phyloP scores from a whole-genome alignment of 2,113 vertebrate species.

The Ptilonorhynchus violaceus region DNA sequence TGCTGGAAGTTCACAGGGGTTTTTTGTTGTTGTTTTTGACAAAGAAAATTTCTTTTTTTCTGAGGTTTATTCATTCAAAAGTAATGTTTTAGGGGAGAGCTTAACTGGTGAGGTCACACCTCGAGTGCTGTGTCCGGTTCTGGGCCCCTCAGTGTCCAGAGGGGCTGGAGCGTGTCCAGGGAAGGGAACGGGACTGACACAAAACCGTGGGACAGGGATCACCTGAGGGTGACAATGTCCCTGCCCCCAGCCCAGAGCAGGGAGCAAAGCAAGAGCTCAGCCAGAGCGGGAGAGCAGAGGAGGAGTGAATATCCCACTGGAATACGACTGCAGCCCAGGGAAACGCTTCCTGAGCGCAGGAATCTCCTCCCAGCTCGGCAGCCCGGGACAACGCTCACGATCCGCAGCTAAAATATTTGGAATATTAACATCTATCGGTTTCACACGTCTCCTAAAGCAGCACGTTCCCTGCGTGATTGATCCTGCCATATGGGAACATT shows the following conservation, averaged over 20 bases:
- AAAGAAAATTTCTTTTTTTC: neutral
- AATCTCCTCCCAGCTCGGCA: neutral
- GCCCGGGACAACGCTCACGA: neutral
- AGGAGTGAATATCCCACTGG: neutral
- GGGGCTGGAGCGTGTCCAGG: neutral
- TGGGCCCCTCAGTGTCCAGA: neutral
- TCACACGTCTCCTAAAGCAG: neutral
- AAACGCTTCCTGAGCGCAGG: neutral
- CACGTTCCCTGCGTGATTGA: slow-evolving; percentile 26
- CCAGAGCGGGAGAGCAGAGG: neutral
- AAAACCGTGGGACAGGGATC: rapidly evolving
- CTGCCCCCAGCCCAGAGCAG: neutral
- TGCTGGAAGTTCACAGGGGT: neutral
- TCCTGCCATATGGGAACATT: slow-evolving; percentile 51
- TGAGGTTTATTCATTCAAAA: neutral
- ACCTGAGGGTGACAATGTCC: neutral
- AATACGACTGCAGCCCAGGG: neutral
- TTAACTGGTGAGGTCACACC: neutral
- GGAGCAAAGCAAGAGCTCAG: neutral
- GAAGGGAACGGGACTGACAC: too few species aligned
- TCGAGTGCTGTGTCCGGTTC: neutral
- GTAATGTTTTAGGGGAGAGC: neutral
- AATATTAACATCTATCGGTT: slow-evolving; percentile 56
- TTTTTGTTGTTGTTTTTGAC: neutral
- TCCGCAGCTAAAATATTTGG: slow-evolving; percentile 48